Evolutionary conservation across 2,888 invertebrate species (phyloP), one percentile per base, ranked within the genome.

Genomic region (Hirtodrosophila confusa): DNA sequence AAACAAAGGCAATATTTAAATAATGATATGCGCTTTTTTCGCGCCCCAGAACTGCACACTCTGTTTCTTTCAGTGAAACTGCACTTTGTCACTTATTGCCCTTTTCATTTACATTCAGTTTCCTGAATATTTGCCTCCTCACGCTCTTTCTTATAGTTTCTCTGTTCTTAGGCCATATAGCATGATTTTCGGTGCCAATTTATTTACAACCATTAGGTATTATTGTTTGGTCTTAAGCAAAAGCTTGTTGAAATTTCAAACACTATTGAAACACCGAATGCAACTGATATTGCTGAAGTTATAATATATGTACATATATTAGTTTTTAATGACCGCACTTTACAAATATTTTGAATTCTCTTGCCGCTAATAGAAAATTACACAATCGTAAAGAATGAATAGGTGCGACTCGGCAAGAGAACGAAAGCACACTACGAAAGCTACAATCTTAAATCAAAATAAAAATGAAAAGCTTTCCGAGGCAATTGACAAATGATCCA

Each of bases 361-460:
- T 56, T 47, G 55, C 56, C 48, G 48, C 36, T 36, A 33, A 53
- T 49, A 17, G 33, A 69, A 49, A 47, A 61, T 55, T 48, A 62
- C 45, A 69, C 70, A 69, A 69, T 68, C 57, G 57, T 56, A 50
- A 57, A 41, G 35, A 55, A 69, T 51, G 43, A 51, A 69, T 51
- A 40, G 33, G 27, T 35, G 53, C 33, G 53, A 36, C 41, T 54
- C 36, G 48, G 57, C 71, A 48, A 40, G 48, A 17, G 45, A 63
- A 33, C 40, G 48, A 45, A 63, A 70, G 51, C 55, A 36, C 55
- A 69, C 62, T 51, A 51, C 37, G 36, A 43, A 48, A 51, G 63
- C 50, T 31, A 51, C 33, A 36, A 36, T 41, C 33, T 50, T 31
- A 3, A 31, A 31, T 31, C 31, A 37, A 61, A 51, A 61, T 35